A percentile compares a stretch with the other conserved stretches of the same genome.
Conservation (phyloP, 2,113 vertebrate species). For the Campylomormyrus tamandua region DNA sequence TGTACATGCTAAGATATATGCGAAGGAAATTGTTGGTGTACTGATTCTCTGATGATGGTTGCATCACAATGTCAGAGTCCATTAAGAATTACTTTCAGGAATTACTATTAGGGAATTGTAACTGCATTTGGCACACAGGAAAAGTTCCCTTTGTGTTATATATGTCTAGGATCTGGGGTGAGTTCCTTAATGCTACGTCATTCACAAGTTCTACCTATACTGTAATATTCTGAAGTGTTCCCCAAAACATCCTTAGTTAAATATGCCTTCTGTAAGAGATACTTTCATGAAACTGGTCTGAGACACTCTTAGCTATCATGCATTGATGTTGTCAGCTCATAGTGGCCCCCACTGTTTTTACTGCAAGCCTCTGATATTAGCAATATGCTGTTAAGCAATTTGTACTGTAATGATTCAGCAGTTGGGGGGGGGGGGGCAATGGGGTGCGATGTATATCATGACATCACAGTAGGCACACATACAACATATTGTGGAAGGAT, state of each 20-base stretch:
- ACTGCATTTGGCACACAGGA: background rate
- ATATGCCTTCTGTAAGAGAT: background rate
- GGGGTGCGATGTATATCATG: background rate
- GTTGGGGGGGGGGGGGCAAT: background rate
- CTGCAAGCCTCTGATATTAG: background rate
- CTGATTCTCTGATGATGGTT: background rate
- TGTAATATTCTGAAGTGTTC: background rate
- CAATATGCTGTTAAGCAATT: background rate
- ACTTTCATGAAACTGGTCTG: background rate
- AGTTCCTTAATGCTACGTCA: background rate
- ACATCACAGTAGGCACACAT: background rate
- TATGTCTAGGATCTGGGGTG: background rate
- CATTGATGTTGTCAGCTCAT: background rate
- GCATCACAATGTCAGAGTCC: background rate
- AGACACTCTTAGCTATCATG: background rate
- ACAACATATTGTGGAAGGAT: background rate
- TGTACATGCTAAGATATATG: background rate
- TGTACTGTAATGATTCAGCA: background rate
- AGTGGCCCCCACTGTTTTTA: background rate
- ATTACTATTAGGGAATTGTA: background rate
- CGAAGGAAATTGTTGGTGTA: background rate
- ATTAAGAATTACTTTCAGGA: background rate
- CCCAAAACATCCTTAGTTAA: background rate
- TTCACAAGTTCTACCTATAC: background rate
- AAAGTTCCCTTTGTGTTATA: background rate